Conservation (phyloP, 2,888 invertebrate species). For the Cheilosia scutellata region DNA sequence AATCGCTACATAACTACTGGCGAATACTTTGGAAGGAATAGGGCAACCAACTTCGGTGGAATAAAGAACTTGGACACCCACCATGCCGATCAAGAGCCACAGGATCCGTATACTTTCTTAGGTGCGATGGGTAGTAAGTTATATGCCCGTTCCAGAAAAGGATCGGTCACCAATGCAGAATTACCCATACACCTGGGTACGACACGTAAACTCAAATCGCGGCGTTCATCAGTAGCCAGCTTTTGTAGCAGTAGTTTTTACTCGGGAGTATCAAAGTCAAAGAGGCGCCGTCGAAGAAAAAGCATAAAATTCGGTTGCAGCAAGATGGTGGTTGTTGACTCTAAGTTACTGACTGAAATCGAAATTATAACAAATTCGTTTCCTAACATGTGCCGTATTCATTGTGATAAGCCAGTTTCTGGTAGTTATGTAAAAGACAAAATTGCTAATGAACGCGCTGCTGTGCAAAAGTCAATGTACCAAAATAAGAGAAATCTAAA, state of each 20-base stretch:
- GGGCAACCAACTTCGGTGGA: constrained; percentile 20
- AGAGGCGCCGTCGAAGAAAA: constrained; percentile 81
- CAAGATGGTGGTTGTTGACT: constrained; percentile 82
- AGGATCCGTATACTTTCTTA: constrained; percentile 43
- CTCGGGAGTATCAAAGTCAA: constrained; percentile 81
- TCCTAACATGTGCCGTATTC: constrained; percentile 84
- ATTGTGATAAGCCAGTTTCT: constrained; percentile 77
- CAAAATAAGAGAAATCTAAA: constrained; percentile 85
- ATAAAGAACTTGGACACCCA: constrained; percentile 38
- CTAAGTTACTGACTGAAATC: constrained; percentile 85
- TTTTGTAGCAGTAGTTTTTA: constrained; percentile 83
- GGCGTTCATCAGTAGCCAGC: constrained; percentile 83
- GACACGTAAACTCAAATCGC: constrained; percentile 81
- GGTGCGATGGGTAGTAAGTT: constrained; percentile 51
- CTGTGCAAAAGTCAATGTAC: constrained; percentile 87
- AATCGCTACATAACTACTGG: constrained; percentile 85
- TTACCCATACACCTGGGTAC: constrained; percentile 63
- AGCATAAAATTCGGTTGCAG: constrained; percentile 80
- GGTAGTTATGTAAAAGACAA: constrained; percentile 62
- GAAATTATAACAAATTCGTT: constrained; percentile 86
- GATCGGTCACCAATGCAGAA: constrained; percentile 76
- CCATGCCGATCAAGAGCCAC: constrained; percentile 32
- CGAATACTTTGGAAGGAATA: constrained; percentile 81
- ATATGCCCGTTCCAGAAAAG: constrained; percentile 57
- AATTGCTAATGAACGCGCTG: constrained; percentile 80